Percentiles rank a stretch among this genome's conserved stretches.
Conservation (phyloP, 2,797 vertebrate genomes). For the Mastacembelus armatus region DNA sequence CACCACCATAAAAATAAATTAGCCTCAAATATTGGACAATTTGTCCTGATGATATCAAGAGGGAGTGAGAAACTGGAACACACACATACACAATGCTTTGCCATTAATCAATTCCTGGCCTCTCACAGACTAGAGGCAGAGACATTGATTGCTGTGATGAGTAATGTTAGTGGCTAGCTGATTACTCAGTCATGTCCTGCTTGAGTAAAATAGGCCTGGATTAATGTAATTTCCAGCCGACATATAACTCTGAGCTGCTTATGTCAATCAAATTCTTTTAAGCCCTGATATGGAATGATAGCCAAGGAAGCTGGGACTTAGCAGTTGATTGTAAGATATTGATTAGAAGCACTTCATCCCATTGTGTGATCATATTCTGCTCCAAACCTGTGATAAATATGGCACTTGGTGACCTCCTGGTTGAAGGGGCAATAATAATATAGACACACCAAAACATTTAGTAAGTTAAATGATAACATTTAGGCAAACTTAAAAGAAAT, state of each 20-base stretch:
- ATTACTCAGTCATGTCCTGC: conserved; percentile 60
- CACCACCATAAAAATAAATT: conserved; percentile 49
- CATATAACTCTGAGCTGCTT: conserved; percentile 49
- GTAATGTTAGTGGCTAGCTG: conserved; percentile 42
- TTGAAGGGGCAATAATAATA: not conserved
- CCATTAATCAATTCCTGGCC: conserved; percentile 45
- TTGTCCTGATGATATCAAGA: conserved; percentile 52
- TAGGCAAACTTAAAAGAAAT: conserved; percentile 1
- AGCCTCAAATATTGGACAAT: conserved; percentile 43
- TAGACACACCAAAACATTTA: not conserved
- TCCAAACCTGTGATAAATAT: conserved; percentile 16
- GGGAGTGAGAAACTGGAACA: conserved; percentile 46
- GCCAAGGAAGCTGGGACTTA: conserved; percentile 32
- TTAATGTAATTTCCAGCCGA: conserved; percentile 51
- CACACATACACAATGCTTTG: conserved; percentile 26
- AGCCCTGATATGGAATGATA: conserved; percentile 61
- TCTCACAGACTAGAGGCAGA: conserved; percentile 43
- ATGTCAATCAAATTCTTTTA: conserved; percentile 46
- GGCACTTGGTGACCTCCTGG: not conserved
- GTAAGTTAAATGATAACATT: not conserved
- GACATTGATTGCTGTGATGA: conserved; percentile 62
- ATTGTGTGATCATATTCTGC: conserved; percentile 14
- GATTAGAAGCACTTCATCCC: conserved; percentile 25
- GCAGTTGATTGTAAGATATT: conserved; percentile 11
- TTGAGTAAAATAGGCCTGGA: conserved; percentile 43